Evolutionary conservation across 2,888 invertebrate species (phyloP), one percentile per base, ranked within the genome.

Genomic region (Gryllus longicercus): DNA sequence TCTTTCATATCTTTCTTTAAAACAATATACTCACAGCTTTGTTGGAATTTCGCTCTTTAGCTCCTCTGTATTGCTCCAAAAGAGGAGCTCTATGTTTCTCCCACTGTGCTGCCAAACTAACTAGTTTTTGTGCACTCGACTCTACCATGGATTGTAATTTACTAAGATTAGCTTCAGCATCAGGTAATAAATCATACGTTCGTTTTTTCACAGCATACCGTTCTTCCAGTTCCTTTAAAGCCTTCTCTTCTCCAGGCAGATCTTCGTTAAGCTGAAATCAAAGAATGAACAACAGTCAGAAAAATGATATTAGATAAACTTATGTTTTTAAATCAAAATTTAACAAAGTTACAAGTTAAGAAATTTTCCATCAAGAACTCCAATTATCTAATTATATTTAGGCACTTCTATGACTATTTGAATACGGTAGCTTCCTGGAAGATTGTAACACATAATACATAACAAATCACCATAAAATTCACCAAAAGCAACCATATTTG

Each of bases 101-200:
- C 94, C 95, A 95, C 84, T 94, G 93, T 81, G 89, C 90, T 8
- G 91, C 91, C 78, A 95, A 86, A 80, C 89, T 90, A 50, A 91
- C 87, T 63, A 94, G 87, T 84, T 92, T 89, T 84, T 91, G 91
- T 78, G 90, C 90, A 82, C 91, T 91, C 25, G 89, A 88, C 82
- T 92, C 91, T 25, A 94, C 89, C 21, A 90, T 85, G 21, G 87
- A 86, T 84, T 90, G 90, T 80, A 93, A 86, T 86, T 92, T 92
- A 10, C 85, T 84, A 75, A 91, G 85, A 85, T 92, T 92, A 77
- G 90, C 89, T 78, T 90, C 90, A 10, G 93, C 92, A 84, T 92
- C 89, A 63, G 91, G 91, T 78, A 94, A 85, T 75, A 94, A 88
- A 80, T 92, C 90, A 78, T 91, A 88, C 0, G 92, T 91, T 84